Percentiles rank a stretch among this genome's conserved stretches.
Conservation (phyloP, 2,888 invertebrate genomes). For the Lomographa bimaculata region DNA sequence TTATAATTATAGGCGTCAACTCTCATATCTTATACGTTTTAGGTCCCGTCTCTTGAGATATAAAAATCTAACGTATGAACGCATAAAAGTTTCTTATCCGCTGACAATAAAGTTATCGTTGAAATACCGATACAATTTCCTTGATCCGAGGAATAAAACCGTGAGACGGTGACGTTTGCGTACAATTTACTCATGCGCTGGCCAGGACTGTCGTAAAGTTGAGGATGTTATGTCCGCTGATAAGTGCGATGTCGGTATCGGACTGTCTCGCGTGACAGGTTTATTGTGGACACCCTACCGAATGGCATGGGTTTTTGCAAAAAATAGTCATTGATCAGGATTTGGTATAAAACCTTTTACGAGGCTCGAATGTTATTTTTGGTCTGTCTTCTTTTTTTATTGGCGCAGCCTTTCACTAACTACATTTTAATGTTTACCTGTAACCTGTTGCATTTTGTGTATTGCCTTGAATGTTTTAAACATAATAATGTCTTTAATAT, state of each 20-base stretch:
- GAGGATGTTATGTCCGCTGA: constrained; percentile 78
- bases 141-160: constrained; percentile 80
- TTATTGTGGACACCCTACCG: constrained; percentile 79
- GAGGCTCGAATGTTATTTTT: constrained; percentile 21
- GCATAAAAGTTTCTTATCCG: constrained; percentile 73
- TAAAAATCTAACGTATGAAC: constrained; percentile 64
- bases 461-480: no score
- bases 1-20: constrained; percentile 49
- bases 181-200: constrained; percentile 72
- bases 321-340: constrained; percentile 42
- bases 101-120: constrained; percentile 74
- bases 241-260: constrained; percentile 75
- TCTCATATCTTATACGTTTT: constrained; percentile 37
- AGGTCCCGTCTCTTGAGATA: constrained; percentile 46
- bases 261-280: constrained; percentile 72
- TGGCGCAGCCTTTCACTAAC: constrained; percentile 13
- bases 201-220: constrained; percentile 76
- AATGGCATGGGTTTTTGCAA: constrained; percentile 57
- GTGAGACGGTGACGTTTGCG: constrained; percentile 69
- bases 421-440: constrained; percentile 8
- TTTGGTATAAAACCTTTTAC: constrained; percentile 31
- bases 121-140: constrained; percentile 81
- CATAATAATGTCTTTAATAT: no score
- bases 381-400: no score
- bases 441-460: constrained; percentile 10